Percentiles rank a stretch among this genome's conserved stretches.
phyloP scores from a whole-genome alignment of 2,888 invertebrate species.

The Ligdia adustata region DNA sequence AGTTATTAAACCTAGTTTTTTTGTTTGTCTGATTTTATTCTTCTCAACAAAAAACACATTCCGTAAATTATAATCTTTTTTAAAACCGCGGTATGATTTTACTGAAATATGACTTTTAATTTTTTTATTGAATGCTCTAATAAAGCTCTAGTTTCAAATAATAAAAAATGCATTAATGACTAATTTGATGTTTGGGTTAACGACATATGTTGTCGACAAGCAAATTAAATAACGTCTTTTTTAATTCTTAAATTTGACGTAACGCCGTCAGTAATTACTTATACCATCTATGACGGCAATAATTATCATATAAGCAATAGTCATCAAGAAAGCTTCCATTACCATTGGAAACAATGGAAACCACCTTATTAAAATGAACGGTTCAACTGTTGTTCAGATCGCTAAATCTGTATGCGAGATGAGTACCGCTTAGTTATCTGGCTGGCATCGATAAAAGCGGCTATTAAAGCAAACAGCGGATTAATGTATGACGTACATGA shows the following conservation, averaged over 20 bases:
- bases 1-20: too few relatives aligned
- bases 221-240: neutral
- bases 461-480: constrained; percentile 71
- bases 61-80: too few relatives aligned
- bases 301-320: constrained; percentile 20
- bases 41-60: too few relatives aligned
- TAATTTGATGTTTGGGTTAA: too few relatives aligned
- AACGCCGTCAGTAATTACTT: neutral
- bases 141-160: too few relatives aligned
- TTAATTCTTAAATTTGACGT: constrained; percentile 1
- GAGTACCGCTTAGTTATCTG: constrained; percentile 45
- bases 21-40: too few relatives aligned
- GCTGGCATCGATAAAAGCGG: constrained; percentile 61
- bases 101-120: too few relatives aligned
- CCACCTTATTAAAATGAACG: constrained; percentile 21
- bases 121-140: too few relatives aligned
- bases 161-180: too few relatives aligned
- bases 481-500: constrained; percentile 74
- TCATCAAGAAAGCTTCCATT: constrained; percentile 13
- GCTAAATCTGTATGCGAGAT: constrained; percentile 35
- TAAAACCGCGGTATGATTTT: too few relatives aligned
- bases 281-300: constrained; percentile 9
- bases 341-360: constrained; percentile 19
- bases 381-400: constrained; percentile 28
- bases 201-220: too few relatives aligned